Evolutionary conservation across 2,888 invertebrate genomes (phyloP), one percentile per base, ranked within the genome.

Genomic region (Toxonevra muliebris): DNA sequence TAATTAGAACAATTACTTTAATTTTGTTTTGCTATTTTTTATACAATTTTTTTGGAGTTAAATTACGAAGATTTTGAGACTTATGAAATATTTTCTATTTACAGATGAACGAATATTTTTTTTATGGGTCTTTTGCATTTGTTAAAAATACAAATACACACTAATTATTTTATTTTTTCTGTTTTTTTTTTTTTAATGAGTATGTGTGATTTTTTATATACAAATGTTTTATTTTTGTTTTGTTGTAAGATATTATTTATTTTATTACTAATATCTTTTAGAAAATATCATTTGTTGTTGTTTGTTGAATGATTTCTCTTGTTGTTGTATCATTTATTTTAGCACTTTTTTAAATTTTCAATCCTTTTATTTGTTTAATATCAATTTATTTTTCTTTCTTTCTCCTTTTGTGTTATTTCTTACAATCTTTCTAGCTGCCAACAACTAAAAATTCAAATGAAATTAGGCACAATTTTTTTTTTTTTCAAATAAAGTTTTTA

Each of bases 1-100:
- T 75, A 76, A 74, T 76, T 74, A 74, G 71, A 74, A 68, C 58
- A 68, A 64, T 63, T 59, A 60, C 55, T 60, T 42, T 66, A 53
- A 60, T 60, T 71, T 64, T 67, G n/a, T 55, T 54, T 66, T 67
- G 41, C 48, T 57, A 61, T 59, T 64, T 63, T 42, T 66, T 69
- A 30, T 57, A 63, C 15, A 64, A 59, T 65, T 66, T 53, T 65
- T 43, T 68, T 66, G 43, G 12, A 64, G 62, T 64, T 55, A 69
- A 58, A 50, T 67, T 67, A n/a, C 54, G 2, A 13, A n/a, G 57
- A 62, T 66, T 50, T 8, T 53, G 55, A 45, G 57, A 20, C 70
- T 69, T 61, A 64, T 66, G 69, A 63, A 55, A 65, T 64, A 53
- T 48, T 5, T 48, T 48, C 8, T 48, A 15, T 48, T 48, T 48